Base-by-base conservation (phyloP, 2,888 invertebrate genomes). In the Pemphredon lugubris region DNA sequence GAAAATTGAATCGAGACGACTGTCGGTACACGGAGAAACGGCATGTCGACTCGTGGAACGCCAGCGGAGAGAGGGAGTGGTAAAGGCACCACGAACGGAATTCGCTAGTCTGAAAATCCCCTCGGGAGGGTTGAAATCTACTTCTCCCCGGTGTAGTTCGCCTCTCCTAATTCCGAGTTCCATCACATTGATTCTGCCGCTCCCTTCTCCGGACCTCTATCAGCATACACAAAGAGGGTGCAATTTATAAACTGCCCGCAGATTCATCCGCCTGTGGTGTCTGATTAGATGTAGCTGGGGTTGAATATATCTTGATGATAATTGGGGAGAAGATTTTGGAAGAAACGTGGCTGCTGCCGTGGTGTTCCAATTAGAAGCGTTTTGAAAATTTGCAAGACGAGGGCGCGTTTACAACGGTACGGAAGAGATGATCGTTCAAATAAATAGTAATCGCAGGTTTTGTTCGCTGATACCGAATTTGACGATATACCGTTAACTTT, bases 221-320 rank as follows among this genome's bases (percentile, higher is more conserved):
- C 71, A 67, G 67, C 67, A 60, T 67, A 45, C 55, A 67, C 57
- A 55, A 76, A 50, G 39, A 57, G 63, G 64, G 73, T 76, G 64
- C 78, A 74, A 79, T 79, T 77, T 79, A 77, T 79, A 68, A 79
- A 77, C 73, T 75, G 77, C 65, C 77, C 73, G 60, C 75, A 77
- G 69, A 79, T 72, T 77, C 74, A 77, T 69, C 61, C 66, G 61
- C 39, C 68, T 47, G 67, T 34, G 60, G 37, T 61, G 66, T 65
- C 66, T 65, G 71, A 78, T 73, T 73, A 59, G 71, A 54, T 53
- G 63, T 37, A 39, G 57, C 51, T 26, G 13, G 44, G 60, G 57
- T 65, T 71, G 66, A 66, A 71, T 71, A 59, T 74, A 72, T 77
- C 76, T 64, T 76, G 74, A 76, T 63, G 74, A 67, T 74, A 77